Conservation (phyloP, 2,888 invertebrate genomes). For the Dilophus febrilis region DNA sequence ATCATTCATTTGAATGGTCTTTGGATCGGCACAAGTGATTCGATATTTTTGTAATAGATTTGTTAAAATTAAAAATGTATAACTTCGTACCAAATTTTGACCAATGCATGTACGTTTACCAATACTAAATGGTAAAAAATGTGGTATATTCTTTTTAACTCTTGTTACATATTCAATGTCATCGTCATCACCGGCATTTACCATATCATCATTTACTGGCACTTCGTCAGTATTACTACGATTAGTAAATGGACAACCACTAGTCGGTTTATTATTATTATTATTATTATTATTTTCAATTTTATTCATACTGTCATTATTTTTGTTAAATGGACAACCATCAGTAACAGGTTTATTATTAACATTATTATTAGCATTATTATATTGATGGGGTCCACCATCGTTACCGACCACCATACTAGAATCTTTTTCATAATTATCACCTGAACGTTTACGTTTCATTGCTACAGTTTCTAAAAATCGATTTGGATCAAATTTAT, state of each 20-base stretch:
- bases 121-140: constrained; percentile 72
- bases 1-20: constrained; percentile 39
- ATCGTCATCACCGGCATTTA: too few species aligned
- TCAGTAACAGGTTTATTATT: not conserved
- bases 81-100: constrained; percentile 59
- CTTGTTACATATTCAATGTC: constrained; percentile 19
- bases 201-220: too few species aligned
- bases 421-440: not conserved
- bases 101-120: constrained; percentile 78
- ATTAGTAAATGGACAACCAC: not conserved
- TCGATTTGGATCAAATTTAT: constrained; percentile 55
- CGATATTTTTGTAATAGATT: constrained; percentile 56
- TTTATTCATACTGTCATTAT: not conserved
- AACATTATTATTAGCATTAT: not conserved
- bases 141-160: constrained; percentile 40
- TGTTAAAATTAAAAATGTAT: constrained; percentile 55
- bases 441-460: not conserved
- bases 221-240: constrained; percentile 19
- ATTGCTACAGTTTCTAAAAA: constrained; percentile 38
- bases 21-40: constrained; percentile 36
- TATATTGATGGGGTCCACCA: not conserved
- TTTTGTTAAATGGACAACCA: not conserved
- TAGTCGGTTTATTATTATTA: constrained; percentile 2
- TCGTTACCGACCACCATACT: not conserved
- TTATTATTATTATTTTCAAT: constrained; percentile 1